Percentiles rank a stretch among this genome's conserved stretches.
These are phyloP conservation scores for Ceriagrion tenellum DNA, from an alignment of 2,888 invertebrate genomes.

Conservation along the genomic window DNA sequence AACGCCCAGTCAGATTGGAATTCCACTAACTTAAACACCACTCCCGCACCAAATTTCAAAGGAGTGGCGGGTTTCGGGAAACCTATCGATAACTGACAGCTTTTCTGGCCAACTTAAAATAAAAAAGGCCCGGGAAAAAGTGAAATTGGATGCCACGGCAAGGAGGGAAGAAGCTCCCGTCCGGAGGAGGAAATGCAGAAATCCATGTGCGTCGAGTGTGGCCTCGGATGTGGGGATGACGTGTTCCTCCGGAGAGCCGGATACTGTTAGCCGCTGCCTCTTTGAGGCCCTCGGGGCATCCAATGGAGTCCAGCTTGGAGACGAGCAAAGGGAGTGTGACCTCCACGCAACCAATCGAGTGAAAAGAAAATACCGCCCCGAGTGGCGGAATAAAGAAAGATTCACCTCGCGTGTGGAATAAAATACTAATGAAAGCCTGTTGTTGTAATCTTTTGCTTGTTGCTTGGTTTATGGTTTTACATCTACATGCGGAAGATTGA, in stretches of 20 bases:
- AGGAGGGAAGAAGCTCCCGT: neutral
- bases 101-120: neutral
- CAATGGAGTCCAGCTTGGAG: neutral
- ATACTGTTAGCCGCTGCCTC: neutral
- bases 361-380: neutral
- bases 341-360: neutral
- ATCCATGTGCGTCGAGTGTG: neutral
- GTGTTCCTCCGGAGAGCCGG: slow-evolving; percentile 16
- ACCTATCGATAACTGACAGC: too few species aligned
- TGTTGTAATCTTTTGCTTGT: too few species aligned
- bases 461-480: too few species aligned
- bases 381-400: too few species aligned
- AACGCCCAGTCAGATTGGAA: too few species aligned
- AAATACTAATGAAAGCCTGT: too few species aligned
- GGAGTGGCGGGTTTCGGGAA: too few species aligned
- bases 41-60: too few species aligned
- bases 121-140: neutral
- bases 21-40: too few species aligned
- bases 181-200: neutral
- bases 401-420: too few species aligned
- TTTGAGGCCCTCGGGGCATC: neutral
- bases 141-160: neutral
- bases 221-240: neutral
- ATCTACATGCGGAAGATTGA: too few species aligned
- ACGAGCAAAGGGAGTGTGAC: neutral